Evolutionary conservation across 1,140 invertebrate species (phyloP).

Genomic region (Drosophila suzukii): DNA sequence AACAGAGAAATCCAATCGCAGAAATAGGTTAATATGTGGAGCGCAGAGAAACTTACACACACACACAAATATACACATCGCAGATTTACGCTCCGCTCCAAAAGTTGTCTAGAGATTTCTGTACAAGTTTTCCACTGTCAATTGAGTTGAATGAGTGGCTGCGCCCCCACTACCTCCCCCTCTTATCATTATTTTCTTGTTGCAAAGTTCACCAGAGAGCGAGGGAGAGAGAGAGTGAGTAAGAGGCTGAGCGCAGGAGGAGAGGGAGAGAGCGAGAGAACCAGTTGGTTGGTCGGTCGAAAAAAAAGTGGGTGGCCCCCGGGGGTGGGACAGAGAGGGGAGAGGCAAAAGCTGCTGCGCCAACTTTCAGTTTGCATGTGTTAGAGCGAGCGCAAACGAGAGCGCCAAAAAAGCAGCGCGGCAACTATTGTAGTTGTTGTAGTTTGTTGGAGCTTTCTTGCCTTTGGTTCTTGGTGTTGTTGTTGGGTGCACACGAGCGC

Average conservation of each 20-base stretch:
- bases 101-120: conserved; percentile 72
- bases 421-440: conserved; percentile 53
- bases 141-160: conserved; percentile 80
- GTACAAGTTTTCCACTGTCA: conserved; percentile 72
- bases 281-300: conserved; percentile 26
- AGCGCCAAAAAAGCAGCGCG: conserved; percentile 57
- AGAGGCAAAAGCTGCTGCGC: conserved; percentile 59
- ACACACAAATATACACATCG: not conserved
- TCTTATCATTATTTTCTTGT: conserved; percentile 49
- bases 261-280: conserved; percentile 49
- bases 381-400: conserved; percentile 79
- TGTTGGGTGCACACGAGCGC: conserved; percentile 77
- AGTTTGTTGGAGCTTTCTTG: conserved; percentile 37
- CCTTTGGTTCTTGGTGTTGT: conserved; percentile 26
- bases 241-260: conserved; percentile 19
- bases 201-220: conserved; percentile 43
- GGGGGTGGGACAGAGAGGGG: not conserved
- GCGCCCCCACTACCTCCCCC: conserved; percentile 5
- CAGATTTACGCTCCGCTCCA: conserved; percentile 67
- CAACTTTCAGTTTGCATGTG: conserved; percentile 67
- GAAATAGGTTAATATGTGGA: conserved; percentile 70
- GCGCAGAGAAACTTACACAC: conserved; percentile 43
- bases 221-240: conserved; percentile 29
- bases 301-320: conserved; percentile 4
- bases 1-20: conserved; percentile 72